phyloP scores from a whole-genome alignment of 92 coral and sea anemone species.

The Bergia puertoricense region DNA sequence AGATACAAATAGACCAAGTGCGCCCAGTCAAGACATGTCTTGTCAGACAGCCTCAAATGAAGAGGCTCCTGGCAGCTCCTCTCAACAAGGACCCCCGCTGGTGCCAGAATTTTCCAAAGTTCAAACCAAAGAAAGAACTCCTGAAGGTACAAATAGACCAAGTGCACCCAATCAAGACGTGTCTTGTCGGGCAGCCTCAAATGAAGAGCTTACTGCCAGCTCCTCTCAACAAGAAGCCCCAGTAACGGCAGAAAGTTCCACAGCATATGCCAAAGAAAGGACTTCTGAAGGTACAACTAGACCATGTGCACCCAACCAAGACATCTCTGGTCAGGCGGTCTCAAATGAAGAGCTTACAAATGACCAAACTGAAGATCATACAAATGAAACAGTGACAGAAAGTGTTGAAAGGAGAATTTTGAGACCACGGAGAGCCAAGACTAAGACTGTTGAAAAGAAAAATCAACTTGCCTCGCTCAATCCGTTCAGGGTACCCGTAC shows the following conservation, averaged over 20 bases:
- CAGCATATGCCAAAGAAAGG: not conserved
- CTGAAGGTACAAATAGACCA: not conserved
- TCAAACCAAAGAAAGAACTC: not conserved
- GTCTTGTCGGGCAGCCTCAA: not conserved
- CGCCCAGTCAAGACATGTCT: not conserved
- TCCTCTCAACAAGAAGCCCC: not conserved
- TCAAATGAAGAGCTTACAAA: not conserved
- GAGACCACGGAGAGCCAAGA: slow-evolving; percentile 33
- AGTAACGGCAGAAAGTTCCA: not conserved
- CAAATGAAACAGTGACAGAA: not conserved
- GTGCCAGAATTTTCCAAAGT: not conserved
- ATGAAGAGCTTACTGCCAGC: not conserved
- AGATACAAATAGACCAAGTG: not conserved
- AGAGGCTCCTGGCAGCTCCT: not conserved
- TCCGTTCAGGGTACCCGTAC: slow-evolving; percentile 85
- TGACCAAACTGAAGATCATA: not conserved
- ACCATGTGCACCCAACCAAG: not conserved
- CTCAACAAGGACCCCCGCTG: not conserved
- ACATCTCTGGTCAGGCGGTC: not conserved
- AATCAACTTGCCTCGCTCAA: slow-evolving; percentile 79
- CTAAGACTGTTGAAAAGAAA: slow-evolving; percentile 14
- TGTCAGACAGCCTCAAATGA: not conserved
- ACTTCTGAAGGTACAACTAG: not conserved
- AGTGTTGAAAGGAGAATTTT: not conserved
- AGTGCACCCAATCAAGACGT: not conserved